Evolutionary conservation across 1,140 invertebrate genomes (phyloP).

Genomic region (Chrysomallon squamiferum): DNA sequence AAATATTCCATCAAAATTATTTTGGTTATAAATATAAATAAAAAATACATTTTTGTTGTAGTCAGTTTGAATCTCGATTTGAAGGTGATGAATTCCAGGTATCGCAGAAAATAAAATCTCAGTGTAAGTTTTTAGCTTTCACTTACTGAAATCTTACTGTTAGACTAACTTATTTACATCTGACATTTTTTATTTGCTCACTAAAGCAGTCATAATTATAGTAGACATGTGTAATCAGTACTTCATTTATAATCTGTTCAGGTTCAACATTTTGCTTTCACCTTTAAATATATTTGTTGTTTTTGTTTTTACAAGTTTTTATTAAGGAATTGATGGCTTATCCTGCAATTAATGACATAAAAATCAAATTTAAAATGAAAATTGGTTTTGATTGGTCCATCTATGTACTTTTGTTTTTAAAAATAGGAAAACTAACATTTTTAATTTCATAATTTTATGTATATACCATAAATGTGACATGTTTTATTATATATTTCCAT

Average conservation of each 20-base stretch:
- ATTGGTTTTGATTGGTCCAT: too few species aligned
- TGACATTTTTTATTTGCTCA: neutral
- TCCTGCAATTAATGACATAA: too few species aligned
- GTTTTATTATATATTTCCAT: too few species aligned
- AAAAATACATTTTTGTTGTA: slow-evolving; percentile 10
- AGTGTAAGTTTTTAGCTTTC: slow-evolving; percentile 44
- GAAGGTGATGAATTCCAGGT: slow-evolving; percentile 57
- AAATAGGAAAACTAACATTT: too few species aligned
- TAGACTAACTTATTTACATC: neutral
- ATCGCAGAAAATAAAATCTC: slow-evolving; percentile 53
- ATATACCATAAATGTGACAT: too few species aligned
- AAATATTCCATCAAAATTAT: neutral
- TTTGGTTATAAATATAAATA: neutral
- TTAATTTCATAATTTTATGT: too few species aligned
- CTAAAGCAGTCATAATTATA: neutral
- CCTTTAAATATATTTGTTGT: neutral
- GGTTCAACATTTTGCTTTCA: neutral
- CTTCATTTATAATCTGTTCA: neutral
- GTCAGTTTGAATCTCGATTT: slow-evolving; percentile 29
- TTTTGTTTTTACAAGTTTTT: too few species aligned
- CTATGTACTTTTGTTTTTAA: too few species aligned
- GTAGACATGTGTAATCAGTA: neutral
- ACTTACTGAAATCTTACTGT: neutral
- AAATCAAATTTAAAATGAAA: too few species aligned
- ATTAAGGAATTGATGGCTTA: too few species aligned